Conservation (phyloP, 2,797 vertebrate species). For the Siniperca scherzeri region DNA sequence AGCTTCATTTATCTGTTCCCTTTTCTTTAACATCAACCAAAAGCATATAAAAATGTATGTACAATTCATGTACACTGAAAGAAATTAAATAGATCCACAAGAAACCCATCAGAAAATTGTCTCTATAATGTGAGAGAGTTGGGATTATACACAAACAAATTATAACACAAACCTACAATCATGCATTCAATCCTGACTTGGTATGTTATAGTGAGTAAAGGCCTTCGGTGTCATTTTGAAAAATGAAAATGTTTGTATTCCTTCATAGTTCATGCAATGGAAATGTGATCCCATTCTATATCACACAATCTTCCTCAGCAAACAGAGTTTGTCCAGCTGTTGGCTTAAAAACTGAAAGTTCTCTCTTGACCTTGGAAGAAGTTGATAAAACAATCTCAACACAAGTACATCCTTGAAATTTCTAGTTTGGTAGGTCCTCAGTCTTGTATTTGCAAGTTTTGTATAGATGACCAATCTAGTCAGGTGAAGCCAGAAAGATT, state of each 20-base stretch:
- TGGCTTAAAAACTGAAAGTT: neutral
- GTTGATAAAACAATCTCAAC: neutral
- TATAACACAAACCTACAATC: neutral
- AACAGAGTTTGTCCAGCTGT: neutral
- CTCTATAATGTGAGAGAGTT: neutral
- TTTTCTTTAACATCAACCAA: neutral
- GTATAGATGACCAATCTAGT: neutral
- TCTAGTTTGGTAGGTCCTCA: neutral
- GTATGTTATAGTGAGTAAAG: neutral
- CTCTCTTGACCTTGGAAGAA: neutral
- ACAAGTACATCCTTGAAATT: neutral
- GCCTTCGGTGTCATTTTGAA: neutral
- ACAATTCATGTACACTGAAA: neutral
- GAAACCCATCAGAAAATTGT: neutral
- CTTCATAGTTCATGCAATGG: neutral
- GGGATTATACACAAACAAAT: neutral
- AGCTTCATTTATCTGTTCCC: conserved; percentile 7
- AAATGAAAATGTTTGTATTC: conserved; percentile 5
- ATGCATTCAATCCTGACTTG: neutral
- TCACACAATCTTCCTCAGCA: neutral
- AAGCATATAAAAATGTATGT: neutral
- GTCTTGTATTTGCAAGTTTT: neutral
- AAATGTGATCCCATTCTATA: conserved; percentile 1
- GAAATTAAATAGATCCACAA: conserved; percentile 10
- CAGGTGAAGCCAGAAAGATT: neutral